Conservation (phyloP, 2,888 invertebrate genomes). For the Anticlea derivata region DNA sequence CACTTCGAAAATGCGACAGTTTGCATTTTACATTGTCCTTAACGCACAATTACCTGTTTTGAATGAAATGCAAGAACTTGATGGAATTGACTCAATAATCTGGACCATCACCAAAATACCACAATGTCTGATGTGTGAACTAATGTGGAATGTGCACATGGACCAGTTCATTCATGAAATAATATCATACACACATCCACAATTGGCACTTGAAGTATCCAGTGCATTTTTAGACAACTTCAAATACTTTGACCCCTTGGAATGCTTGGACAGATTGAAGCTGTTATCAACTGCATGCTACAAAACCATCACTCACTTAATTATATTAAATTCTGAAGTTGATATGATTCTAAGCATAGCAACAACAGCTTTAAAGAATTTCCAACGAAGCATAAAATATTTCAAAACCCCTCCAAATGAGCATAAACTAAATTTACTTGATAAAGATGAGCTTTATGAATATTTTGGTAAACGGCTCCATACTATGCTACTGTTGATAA, state of each 20-base stretch:
- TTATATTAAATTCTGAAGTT: conserved; percentile 53
- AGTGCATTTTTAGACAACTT: conserved; percentile 60
- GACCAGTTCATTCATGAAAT: conserved; percentile 63
- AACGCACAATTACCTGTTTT: conserved; percentile 64
- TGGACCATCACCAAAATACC: conserved; percentile 68
- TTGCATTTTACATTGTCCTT: conserved; percentile 64
- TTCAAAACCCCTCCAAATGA: conserved; percentile 63
- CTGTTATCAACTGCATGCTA: conserved; percentile 58
- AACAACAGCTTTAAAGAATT: conserved; percentile 46
- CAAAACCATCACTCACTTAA: conserved; percentile 57
- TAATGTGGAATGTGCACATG: conserved; percentile 67
- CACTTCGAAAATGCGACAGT: conserved; percentile 49
- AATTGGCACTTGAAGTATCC: conserved; percentile 61
- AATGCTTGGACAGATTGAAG: conserved; percentile 54
- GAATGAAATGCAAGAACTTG: conserved; percentile 57
- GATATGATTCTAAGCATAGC: conserved; percentile 38
- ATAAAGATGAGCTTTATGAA: conserved; percentile 58
- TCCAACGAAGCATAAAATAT: conserved; percentile 60
- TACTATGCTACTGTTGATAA: conserved; percentile 47
- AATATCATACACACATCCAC: conserved; percentile 58
- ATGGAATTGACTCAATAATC: conserved; percentile 61
- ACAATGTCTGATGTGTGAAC: conserved; percentile 67
- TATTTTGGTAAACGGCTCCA: conserved; percentile 59
- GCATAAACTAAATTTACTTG: conserved; percentile 50
- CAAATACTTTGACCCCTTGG: conserved; percentile 61